Conservation (phyloP, 2,797 vertebrate species). For the Sebastes vulpes region DNA sequence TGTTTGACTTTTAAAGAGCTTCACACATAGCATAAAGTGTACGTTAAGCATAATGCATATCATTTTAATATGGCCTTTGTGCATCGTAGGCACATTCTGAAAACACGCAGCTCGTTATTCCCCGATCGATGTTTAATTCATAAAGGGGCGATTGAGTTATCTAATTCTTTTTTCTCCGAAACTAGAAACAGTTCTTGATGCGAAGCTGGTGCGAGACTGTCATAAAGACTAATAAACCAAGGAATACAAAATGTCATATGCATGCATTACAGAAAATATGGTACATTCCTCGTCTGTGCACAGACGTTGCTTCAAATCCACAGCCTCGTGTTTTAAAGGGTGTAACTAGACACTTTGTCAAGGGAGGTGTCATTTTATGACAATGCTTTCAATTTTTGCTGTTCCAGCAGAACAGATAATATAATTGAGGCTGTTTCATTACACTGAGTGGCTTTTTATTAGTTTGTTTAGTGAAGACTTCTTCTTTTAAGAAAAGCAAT, state of each 20-base stretch:
- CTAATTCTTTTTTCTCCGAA: not conserved
- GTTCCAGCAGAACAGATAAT: not conserved
- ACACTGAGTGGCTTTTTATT: not conserved
- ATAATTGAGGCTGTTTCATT: not conserved
- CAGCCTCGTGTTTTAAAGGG: conserved; percentile 11
- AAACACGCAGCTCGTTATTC: conserved; percentile 25
- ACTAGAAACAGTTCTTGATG: not conserved
- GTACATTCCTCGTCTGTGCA: not conserved
- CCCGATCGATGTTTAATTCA: conserved; percentile 58
- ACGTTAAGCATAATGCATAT: conserved; percentile 9
- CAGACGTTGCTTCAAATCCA: not conserved
- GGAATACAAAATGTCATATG: conserved; percentile 20
- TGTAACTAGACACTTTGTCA: not conserved
- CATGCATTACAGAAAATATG: conserved; percentile 14
- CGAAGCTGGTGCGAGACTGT: not conserved
- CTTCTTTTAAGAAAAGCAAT: not conserved
- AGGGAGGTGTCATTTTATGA: not conserved
- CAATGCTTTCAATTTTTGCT: not conserved
- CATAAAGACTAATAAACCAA: conserved; percentile 37
- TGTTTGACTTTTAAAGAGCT: conserved; percentile 31
- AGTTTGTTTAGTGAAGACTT: not conserved
- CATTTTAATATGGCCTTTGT: conserved; percentile 25
- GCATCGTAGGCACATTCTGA: conserved; percentile 19
- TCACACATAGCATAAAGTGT: not conserved
- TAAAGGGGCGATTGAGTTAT: conserved; percentile 33